Conservation (phyloP, 1,140 invertebrate species). For the Listronotus oregonensis region DNA sequence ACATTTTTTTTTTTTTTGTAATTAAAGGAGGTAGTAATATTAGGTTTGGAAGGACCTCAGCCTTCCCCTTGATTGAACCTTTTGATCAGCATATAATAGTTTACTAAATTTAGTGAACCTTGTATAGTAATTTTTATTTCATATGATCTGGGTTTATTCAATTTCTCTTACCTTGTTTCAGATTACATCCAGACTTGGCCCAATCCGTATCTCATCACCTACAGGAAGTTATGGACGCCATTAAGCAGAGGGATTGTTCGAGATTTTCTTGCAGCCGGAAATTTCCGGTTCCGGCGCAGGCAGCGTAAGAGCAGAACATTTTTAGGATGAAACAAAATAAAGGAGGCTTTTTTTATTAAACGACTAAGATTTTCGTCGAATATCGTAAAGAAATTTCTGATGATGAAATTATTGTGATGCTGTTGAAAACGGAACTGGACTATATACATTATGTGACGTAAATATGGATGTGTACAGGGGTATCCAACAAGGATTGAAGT, state of each 20-base stretch:
- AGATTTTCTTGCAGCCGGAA: conserved; percentile 59
- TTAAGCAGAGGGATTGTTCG: conserved; percentile 63
- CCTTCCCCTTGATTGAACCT: no score
- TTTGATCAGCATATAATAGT: not conserved
- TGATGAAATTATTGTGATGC: no score
- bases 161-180: conserved; percentile 51
- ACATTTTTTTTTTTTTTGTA: no score
- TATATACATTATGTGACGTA: no score
- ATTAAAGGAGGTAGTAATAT: no score
- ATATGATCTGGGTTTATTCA: no score
- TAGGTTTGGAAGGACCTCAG: no score
- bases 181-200: conserved; percentile 61
- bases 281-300: conserved; percentile 36
- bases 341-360: not conserved
- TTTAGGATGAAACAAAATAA: not conserved
- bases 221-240: conserved; percentile 65
- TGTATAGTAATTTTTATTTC: no score
- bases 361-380: not conserved
- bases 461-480: no score
- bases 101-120: not conserved
- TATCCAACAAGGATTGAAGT: no score
- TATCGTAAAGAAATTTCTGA: not conserved
- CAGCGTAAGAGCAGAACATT: conserved; percentile 21
- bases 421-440: no score
- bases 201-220: conserved; percentile 61